A percentile compares a stretch with the other conserved stretches of the same genome.
Conservation (phyloP, 2,888 invertebrate species). For the Anagyrus pseudococci region DNA sequence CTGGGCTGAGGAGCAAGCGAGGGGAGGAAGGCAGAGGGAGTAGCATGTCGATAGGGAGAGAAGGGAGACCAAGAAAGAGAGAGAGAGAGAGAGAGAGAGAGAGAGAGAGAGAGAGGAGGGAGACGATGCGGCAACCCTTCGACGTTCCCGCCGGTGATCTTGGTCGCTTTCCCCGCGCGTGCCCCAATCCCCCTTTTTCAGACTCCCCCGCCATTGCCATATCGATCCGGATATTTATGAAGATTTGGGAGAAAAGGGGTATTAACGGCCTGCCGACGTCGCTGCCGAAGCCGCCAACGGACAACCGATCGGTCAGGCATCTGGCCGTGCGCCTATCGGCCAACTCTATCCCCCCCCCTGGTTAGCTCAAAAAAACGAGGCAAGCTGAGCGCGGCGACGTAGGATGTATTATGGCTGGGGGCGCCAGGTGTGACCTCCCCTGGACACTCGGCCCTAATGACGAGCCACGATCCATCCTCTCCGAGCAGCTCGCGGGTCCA, state of each 20-base stretch:
- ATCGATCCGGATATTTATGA: constrained; percentile 54
- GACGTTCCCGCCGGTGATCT: too few relatives aligned
- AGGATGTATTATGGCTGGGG: constrained; percentile 43
- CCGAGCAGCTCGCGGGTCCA: too few relatives aligned
- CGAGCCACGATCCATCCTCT: constrained; percentile 45
- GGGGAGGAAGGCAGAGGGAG: not conserved
- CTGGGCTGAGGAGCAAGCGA: not conserved
- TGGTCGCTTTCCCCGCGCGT: not conserved
- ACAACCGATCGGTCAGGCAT: constrained; percentile 49
- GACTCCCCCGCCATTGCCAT: constrained; percentile 36
- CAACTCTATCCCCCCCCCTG: constrained; percentile 38
- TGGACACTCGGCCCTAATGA: constrained; percentile 43
- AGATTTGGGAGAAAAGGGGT: constrained; percentile 57
- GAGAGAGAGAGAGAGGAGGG: too few relatives aligned
- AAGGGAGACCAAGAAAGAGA: too few relatives aligned
- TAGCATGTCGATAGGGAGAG: too few relatives aligned
- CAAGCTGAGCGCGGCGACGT: constrained; percentile 42
- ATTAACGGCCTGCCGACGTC: constrained; percentile 43
- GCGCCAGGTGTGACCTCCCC: constrained; percentile 51
- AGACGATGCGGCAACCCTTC: too few relatives aligned
- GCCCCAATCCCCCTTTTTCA: too few relatives aligned
- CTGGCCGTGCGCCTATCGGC: constrained; percentile 43
- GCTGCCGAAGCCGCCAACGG: constrained; percentile 14
- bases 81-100: too few relatives aligned
- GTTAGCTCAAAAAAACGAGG: constrained; percentile 33